Percentiles rank a stretch among this genome's conserved stretches.
Evolutionary conservation across 2,888 invertebrate species (phyloP).

Genomic region (Agonum fuliginosum): DNA sequence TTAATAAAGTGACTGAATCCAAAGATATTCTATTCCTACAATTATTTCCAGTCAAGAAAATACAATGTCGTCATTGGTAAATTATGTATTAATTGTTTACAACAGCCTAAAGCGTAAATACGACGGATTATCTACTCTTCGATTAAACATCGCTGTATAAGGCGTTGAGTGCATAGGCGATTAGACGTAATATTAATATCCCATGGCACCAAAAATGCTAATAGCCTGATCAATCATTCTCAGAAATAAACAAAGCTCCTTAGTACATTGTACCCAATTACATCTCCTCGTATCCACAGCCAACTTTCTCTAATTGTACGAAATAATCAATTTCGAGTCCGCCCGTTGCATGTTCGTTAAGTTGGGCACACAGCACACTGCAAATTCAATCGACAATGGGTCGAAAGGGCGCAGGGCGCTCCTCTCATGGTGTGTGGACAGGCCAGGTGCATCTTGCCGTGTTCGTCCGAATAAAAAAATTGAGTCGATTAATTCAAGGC

Average conservation of each 20-base stretch:
- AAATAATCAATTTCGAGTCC: conserved; percentile 36
- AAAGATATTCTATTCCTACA: too few relatives aligned
- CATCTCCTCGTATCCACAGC: neutral
- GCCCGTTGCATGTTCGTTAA: conserved; percentile 43
- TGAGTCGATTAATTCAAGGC: too few relatives aligned
- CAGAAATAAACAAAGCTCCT: neutral
- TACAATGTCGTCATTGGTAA: too few relatives aligned
- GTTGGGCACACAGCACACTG: conserved; percentile 24
- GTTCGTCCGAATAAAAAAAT: too few relatives aligned
- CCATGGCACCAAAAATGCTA: neutral
- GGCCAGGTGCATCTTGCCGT: too few relatives aligned
- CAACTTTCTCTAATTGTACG: conserved; percentile 40
- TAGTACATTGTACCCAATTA: neutral
- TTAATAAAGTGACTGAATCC: too few relatives aligned
- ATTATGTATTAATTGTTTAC: too few relatives aligned
- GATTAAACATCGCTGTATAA: too few relatives aligned
- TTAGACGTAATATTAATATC: neutral
- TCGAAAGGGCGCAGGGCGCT: neutral
- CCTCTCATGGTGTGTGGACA: too few relatives aligned
- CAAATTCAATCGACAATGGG: conserved; percentile 42
- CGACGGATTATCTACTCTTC: neutral
- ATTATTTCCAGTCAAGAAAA: too few relatives aligned
- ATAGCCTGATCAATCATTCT: conserved; percentile 1
- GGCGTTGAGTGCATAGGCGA: too few relatives aligned
- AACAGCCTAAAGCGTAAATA: too few relatives aligned